Evolutionary conservation across 2,888 invertebrate genomes (phyloP).

Genomic region (Mythimna ferrago): DNA sequence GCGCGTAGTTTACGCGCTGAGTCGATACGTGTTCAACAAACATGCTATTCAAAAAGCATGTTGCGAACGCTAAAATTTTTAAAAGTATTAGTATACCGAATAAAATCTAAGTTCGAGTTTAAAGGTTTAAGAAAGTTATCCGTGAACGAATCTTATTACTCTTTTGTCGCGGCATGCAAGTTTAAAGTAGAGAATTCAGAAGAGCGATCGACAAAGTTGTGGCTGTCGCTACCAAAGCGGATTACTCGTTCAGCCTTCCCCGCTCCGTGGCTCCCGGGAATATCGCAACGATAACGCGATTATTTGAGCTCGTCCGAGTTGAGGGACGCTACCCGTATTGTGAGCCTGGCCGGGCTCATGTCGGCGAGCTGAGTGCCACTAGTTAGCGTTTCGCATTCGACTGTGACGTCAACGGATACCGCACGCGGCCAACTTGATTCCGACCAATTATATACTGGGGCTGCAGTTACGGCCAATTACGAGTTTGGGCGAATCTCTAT

Average conservation of each 20-base stretch:
- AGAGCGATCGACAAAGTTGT: slow-evolving; percentile 83
- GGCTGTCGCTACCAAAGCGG: slow-evolving; percentile 79
- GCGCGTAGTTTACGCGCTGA: slow-evolving; percentile 33
- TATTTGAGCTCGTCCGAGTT: slow-evolving; percentile 71
- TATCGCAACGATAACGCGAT: slow-evolving; percentile 79
- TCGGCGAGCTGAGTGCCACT: slow-evolving; percentile 52
- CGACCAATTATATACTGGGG: slow-evolving; percentile 58
- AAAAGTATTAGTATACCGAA: slow-evolving; percentile 55
- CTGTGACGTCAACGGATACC: slow-evolving; percentile 57
- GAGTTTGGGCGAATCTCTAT: slow-evolving; percentile 41
- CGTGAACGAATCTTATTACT: slow-evolving; percentile 79
- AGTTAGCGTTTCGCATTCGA: slow-evolving; percentile 58
- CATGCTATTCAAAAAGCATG: slow-evolving; percentile 50
- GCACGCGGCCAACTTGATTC: slow-evolving; percentile 57
- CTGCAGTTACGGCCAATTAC: slow-evolving; percentile 62
- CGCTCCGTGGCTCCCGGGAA: slow-evolving; percentile 69
- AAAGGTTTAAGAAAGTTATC: slow-evolving; percentile 72
- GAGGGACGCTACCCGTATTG: slow-evolving; percentile 63
- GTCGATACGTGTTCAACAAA: slow-evolving; percentile 42
- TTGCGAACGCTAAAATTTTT: slow-evolving; percentile 49
- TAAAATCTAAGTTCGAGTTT: slow-evolving; percentile 68
- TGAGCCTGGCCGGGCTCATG: slow-evolving; percentile 44
- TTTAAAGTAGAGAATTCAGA: slow-evolving; percentile 79
- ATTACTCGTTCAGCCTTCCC: slow-evolving; percentile 75
- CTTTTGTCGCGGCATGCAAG: slow-evolving; percentile 80